A percentile compares a stretch with the other conserved stretches of the same genome.
phyloP scores from a whole-genome alignment of 2,113 vertebrate genomes.

The Gallinago paraguaiae region DNA sequence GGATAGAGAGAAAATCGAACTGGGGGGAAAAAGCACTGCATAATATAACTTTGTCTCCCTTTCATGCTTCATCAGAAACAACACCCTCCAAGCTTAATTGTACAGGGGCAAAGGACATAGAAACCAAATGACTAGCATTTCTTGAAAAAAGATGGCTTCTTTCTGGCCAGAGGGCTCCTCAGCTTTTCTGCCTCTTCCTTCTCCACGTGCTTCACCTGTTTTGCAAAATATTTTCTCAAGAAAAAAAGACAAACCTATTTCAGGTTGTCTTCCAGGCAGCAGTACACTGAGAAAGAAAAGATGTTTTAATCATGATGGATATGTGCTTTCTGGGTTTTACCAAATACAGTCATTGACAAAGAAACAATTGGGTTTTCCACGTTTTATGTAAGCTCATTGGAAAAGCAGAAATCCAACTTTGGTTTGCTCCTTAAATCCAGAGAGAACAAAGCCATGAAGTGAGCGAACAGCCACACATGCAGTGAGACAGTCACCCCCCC shows the following conservation, averaged over 20 bases:
- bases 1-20: not conserved
- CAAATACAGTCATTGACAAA: not conserved
- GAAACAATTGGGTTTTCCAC: not conserved
- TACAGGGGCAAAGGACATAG: not conserved
- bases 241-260: not conserved
- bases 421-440: not conserved
- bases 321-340: not conserved
- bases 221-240: not conserved
- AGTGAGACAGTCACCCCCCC: not conserved
- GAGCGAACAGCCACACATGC: fast-evolving
- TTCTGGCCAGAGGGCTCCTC: not conserved
- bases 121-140: not conserved
- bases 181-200: not conserved
- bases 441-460: not conserved
- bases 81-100: not conserved
- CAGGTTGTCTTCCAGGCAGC: not conserved
- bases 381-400: not conserved
- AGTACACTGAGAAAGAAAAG: not conserved
- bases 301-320: not conserved
- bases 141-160: not conserved
- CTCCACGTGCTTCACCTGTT: not conserved
- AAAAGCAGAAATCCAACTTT: not conserved
- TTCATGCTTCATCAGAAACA: not conserved
- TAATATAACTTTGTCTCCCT: not conserved
- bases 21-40: not conserved